These are phyloP conservation scores for Cepaea nemoralis DNA, from an alignment of 1,140 invertebrate species.

Conservation along the genomic window DNA sequence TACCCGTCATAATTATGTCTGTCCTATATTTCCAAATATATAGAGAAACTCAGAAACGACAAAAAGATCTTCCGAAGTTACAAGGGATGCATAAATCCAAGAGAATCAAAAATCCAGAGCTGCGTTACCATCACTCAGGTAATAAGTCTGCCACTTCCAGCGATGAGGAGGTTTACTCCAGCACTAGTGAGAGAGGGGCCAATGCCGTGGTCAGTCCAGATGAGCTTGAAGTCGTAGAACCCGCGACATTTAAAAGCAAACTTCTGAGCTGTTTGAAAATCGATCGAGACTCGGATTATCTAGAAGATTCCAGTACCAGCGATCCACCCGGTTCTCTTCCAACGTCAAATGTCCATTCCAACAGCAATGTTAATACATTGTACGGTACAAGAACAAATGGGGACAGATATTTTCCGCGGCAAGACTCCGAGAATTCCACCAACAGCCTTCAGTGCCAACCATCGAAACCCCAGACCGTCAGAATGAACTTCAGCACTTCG, in stretches of 20 bases:
- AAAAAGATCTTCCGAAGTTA: slow-evolving; percentile 94
- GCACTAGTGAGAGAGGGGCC: slow-evolving; percentile 44
- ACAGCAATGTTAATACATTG: background rate
- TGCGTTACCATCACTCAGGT: slow-evolving; percentile 42
- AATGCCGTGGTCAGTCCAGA: slow-evolving; percentile 43
- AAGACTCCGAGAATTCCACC: slow-evolving; percentile 35
- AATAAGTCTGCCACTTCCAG: slow-evolving; percentile 52
- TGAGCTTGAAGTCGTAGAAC: slow-evolving; percentile 34
- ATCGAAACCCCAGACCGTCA: background rate
- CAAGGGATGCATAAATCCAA: slow-evolving; percentile 79
- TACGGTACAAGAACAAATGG: slow-evolving; percentile 31
- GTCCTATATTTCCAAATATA: slow-evolving; percentile 81
- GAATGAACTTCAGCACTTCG: slow-evolving; percentile 49
- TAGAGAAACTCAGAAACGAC: slow-evolving; percentile 89
- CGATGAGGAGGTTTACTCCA: slow-evolving; percentile 52
- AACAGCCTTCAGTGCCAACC: background rate
- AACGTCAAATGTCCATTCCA: slow-evolving; percentile 41
- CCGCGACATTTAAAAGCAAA: slow-evolving; percentile 42
- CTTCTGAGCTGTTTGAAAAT: slow-evolving; percentile 60
- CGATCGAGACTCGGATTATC: slow-evolving; percentile 65
- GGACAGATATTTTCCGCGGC: background rate
- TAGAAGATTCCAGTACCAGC: slow-evolving; percentile 65
- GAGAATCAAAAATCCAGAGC: slow-evolving; percentile 31
- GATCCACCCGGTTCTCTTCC: slow-evolving; percentile 59
- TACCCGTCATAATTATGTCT: slow-evolving; percentile 82